Base-by-base conservation (phyloP, 92 coral and sea anemone species). In the Muricea muricata region DNA sequence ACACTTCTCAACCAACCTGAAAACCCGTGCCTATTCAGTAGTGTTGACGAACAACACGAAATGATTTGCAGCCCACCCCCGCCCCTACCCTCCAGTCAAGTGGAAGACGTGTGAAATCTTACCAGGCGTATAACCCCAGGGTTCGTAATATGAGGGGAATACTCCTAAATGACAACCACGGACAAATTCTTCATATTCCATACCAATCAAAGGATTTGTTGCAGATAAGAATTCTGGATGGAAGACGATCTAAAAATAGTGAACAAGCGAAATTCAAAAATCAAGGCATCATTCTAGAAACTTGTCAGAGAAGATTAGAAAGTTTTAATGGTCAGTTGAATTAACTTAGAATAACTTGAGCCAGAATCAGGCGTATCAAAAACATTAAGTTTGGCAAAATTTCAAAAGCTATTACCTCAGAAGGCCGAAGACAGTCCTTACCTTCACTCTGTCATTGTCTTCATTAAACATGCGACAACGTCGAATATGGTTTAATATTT, bases 111-210 rank as follows among this genome's bases (percentile, higher is more conserved):
- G 23, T 7, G 20, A 52, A 18, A 52, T 52, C 60, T 15, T 90
- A 93, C 99, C 99, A 67, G 99, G 99, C 9, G 99, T 96, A 84
- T 96, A 96, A 25, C 99, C 99, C 99, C 98, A 93, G 0, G 99
- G 99, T 56, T 95, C 98, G 65, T 95, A 95, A 78, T 95, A 95
- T 2, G 98, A 95, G 0, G 98, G 97, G 65, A 95, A 95, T 26
- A 95, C 98, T 17, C 98, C 98, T 79, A 95, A 40, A 83, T 95
- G 98, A 75, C 98, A 95, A 7, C 98, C 98, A 48, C 98, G 98
- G 1, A 95, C 98, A 85, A 95, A 95, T 71, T 95, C 98, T 30
- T 92, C 77, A 65, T 95, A 95, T 20, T 95, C 98, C 97, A 95
- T 95, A 23, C 97, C 94, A 60, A 95, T 88, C 68, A 95, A 89